phyloP scores from a whole-genome alignment of 2,888 invertebrate species.

The Syrphus vitripennis region DNA sequence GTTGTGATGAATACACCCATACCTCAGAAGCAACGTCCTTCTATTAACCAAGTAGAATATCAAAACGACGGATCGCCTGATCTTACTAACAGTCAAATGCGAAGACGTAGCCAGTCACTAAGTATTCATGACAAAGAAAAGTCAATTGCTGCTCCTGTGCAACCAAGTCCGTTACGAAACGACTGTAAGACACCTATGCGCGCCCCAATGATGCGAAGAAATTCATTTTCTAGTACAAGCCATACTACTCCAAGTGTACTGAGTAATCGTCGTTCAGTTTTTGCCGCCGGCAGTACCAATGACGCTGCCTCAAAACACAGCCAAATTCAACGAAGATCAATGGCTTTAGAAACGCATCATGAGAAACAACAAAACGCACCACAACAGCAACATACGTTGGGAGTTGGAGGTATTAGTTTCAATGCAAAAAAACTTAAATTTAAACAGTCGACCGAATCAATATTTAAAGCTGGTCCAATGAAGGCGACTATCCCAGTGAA shows the following conservation, averaged over 20 bases:
- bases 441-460: constrained; percentile 70
- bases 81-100: constrained; percentile 45
- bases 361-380: constrained; percentile 62
- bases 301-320: constrained; percentile 21
- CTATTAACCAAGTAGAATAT: constrained; percentile 41
- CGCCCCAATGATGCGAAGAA: constrained; percentile 65
- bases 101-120: constrained; percentile 75
- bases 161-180: constrained; percentile 9
- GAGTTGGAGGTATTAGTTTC: constrained; percentile 66
- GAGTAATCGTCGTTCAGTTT: constrained; percentile 44
- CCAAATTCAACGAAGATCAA: constrained; percentile 49
- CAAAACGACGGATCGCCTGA: constrained; percentile 70
- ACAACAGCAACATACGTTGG: constrained; percentile 44
- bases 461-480: constrained; percentile 74
- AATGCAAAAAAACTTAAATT: constrained; percentile 72
- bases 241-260: constrained; percentile 60
- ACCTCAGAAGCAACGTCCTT: constrained; percentile 32
- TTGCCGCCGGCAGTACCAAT: constrained; percentile 3
- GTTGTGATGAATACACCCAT: constrained; percentile 74
- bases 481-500: constrained; percentile 75
- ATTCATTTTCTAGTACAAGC: constrained; percentile 73
- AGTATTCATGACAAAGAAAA: constrained; percentile 74
- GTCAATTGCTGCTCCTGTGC: constrained; percentile 12
- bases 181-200: constrained; percentile 73
- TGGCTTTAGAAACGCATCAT: constrained; percentile 70